Evolutionary conservation across 2,113 vertebrate species (phyloP).

Genomic region (Equus przewalskii): DNA sequence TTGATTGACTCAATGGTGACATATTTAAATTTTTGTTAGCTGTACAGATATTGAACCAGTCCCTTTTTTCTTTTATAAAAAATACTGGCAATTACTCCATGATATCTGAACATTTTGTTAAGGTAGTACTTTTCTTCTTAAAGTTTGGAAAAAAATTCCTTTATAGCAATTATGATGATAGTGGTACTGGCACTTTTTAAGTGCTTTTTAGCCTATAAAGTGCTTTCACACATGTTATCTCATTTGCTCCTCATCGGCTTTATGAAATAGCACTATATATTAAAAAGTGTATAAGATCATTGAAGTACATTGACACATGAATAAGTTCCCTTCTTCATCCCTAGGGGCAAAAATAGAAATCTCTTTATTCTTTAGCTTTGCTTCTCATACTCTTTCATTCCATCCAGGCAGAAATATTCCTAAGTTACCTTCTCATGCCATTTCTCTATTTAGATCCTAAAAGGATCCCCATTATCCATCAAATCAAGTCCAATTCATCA

Average conservation of each 20-base stretch:
- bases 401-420: not conserved
- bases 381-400: not conserved
- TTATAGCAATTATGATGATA: not conserved
- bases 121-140: constrained; percentile 42
- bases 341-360: not conserved
- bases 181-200: constrained; percentile 8
- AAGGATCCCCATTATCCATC: not conserved
- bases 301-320: not conserved
- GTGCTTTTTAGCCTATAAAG: not conserved
- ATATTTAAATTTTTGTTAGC: constrained; percentile 9
- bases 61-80: constrained; percentile 6
- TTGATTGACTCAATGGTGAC: constrained; percentile 14
- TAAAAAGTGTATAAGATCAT: not conserved
- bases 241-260: not conserved
- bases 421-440: constrained; percentile 17
- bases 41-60: not conserved
- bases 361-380: not conserved
- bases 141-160: not conserved
- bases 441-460: constrained; percentile 1
- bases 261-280: constrained; percentile 22
- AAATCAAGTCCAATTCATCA: not conserved
- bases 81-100: constrained; percentile 5
- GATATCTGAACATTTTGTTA: constrained; percentile 24
- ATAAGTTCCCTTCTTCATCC: not conserved
- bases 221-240: not conserved